Conservation (phyloP, 1,140 invertebrate genomes). For the Penaeus indicus region DNA sequence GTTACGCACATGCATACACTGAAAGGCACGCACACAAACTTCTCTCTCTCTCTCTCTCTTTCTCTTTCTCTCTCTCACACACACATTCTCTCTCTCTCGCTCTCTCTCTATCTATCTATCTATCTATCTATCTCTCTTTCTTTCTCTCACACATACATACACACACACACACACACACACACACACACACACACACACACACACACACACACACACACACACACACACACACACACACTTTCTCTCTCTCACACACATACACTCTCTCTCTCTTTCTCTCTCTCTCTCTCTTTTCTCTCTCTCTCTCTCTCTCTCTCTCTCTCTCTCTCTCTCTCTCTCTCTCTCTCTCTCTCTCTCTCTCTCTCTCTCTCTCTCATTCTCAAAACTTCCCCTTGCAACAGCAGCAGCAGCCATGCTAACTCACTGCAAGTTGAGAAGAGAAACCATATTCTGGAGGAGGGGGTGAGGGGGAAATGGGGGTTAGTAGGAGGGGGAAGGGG, state of each 20-base stretch:
- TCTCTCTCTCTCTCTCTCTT: neutral
- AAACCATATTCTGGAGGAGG: too few relatives aligned
- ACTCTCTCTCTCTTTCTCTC: slow-evolving; percentile 17
- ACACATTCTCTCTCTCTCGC: neutral
- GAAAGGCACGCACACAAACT: neutral
- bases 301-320: slow-evolving; percentile 21
- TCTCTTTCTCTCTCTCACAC: neutral
- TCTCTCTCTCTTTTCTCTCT: slow-evolving; percentile 37
- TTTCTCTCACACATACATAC: neutral
- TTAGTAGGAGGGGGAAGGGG: too few relatives aligned
- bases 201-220: too few relatives aligned
- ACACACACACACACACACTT: neutral
- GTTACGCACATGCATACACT: neutral
- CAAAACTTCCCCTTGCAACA: neutral
- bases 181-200: too few relatives aligned
- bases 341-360: slow-evolving; percentile 29
- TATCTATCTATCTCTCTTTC: too few relatives aligned
- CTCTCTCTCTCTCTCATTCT: slow-evolving; percentile 24
- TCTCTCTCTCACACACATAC: too few relatives aligned
- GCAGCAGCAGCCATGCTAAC: slow-evolving; percentile 25
- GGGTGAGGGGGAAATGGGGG: too few relatives aligned
- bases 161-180: too few relatives aligned
- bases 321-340: slow-evolving; percentile 28
- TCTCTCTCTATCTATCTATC: neutral
- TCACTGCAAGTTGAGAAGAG: neutral